Evolutionary conservation across 1,140 invertebrate species (phyloP), one percentile per base, ranked within the genome.

Genomic region (Drosophila miranda): DNA sequence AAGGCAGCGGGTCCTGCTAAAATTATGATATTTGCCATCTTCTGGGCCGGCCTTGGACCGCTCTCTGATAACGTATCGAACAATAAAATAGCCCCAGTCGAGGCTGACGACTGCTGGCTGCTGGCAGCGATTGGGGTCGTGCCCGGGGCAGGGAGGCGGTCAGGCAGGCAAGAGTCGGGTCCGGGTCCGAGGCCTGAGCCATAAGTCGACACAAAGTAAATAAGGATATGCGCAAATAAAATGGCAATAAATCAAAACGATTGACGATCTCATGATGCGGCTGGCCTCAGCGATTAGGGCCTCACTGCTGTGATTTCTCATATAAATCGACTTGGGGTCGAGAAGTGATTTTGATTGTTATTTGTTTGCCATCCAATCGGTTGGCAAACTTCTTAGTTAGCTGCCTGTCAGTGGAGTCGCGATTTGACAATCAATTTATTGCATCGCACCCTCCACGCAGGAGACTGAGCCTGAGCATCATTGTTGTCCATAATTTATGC

Each of bases 221-320:
- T 82, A 88, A 76, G 82, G 83, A 87, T 87, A 87, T 87, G 82
- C 83, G 82, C 82, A 87, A 87, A 87, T 87, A 87, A 87, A 88
- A 82, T 69, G 64, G 82, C 83, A 87, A 87, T 87, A 87, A 87
- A 87, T 87, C 82, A 87, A 88, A 87, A 82, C 71, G 64, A 76
- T 81, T 88, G 82, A 88, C 83, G 78, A 87, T 87, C 83, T 78
- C 78, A 81, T 71, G 73, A 76, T 80, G 77, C 64, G 73, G 68
- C 63, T 81, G 73, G 82, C 81, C 81, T 51, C 69, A 75, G 73
- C 81, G 81, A 84, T 84, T 81, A 84, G 75, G 74, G 82, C 78
- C 46, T 87, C 77, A 69, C 30, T 75, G 75, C 74, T 77, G 61
- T 78, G 78, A 82, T 78, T 88, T 53, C 59, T 56, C 70, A 59